Evolutionary conservation across 2,888 invertebrate genomes (phyloP), one percentile per base, ranked within the genome.

Genomic region (Crepidodera aurea): DNA sequence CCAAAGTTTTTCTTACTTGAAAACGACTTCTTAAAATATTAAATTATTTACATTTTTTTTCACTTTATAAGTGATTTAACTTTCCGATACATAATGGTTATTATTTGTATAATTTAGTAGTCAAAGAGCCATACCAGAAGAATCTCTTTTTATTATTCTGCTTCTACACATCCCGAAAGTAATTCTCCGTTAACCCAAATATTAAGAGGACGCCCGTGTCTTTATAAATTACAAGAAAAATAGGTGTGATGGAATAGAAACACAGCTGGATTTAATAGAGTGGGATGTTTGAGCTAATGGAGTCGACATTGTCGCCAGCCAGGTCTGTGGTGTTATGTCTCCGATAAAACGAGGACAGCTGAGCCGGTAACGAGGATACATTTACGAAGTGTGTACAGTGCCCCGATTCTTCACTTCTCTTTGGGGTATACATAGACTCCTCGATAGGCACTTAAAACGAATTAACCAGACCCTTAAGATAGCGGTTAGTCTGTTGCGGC

Each of bases 301-400:
- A 66, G 63, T 50, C 65, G 64, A 62, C 67, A 53, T 63, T 65
- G 67, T 67, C 67, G 61, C 60, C 64, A 51, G 61, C 56, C 63
- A 53, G 53, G 46, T 51, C 58, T 56, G 59, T 59, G 63, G 65
- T 62, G 65, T 67, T 70, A 71, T 72, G 71, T 70, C 68, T 69
- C 66, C 71, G 73, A 74, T 74, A 73, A 71, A 72, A 67, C 64
- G 69, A 73, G 69, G 72, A 74, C 76, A 77, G 76, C 75, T 77
- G 77, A 73, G 74, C 54, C 44, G 44, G 44, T 44, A 44, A 44
- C 44, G 25, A 44, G 44, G 44, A 44, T n/a, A 22, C 44, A 44
- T 44, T 44, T 44, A 44, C 44, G 13, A 10, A 40, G 40, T 18
- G 42, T 16, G 39, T 16, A 39, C 61, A 56, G 58, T 67, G 65